Evolutionary conservation across 2,113 vertebrate genomes (phyloP).

Genomic region (Trinectes maculatus): DNA sequence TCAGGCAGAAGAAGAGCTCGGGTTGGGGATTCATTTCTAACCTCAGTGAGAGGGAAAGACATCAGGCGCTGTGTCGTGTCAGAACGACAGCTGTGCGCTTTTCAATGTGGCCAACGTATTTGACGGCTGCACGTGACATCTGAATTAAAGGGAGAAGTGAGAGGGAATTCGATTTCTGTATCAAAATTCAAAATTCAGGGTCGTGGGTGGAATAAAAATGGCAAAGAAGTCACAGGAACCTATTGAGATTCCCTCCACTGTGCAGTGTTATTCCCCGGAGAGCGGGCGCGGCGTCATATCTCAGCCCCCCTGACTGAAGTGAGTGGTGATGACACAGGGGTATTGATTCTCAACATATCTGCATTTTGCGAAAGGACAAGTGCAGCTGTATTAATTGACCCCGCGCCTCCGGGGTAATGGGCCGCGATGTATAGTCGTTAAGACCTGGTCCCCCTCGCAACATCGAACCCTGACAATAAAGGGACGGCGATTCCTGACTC

Average conservation of each 20-base stretch:
- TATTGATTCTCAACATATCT: conserved; percentile 74
- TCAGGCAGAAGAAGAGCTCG: background rate
- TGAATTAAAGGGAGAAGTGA: background rate
- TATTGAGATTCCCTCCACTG: conserved; percentile 61
- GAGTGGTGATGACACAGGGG: conserved; percentile 68
- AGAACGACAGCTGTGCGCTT: background rate
- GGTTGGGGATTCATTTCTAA: background rate
- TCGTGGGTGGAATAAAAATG: background rate
- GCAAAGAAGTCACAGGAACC: conserved; percentile 6
- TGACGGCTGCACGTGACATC: background rate
- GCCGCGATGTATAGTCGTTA: conserved; percentile 65
- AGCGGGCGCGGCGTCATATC: conserved; percentile 56
- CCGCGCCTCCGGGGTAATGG: conserved; percentile 55
- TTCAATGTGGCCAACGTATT: too few relatives aligned
- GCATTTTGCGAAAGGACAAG: conserved; percentile 70
- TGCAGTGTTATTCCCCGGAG: conserved; percentile 16
- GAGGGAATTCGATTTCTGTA: background rate
- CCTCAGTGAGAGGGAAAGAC: background rate
- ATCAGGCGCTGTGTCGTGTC: too few relatives aligned
- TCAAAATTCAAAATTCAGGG: background rate
- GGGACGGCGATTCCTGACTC: conserved; percentile 64
- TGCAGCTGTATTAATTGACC: conserved; percentile 71
- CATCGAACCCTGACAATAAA: conserved; percentile 72
- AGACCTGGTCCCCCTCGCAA: conserved; percentile 32
- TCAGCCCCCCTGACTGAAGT: conserved; percentile 58